Base-by-base conservation (phyloP, 2,888 invertebrate genomes). In the Parapristionchus giblindavisi region DNA sequence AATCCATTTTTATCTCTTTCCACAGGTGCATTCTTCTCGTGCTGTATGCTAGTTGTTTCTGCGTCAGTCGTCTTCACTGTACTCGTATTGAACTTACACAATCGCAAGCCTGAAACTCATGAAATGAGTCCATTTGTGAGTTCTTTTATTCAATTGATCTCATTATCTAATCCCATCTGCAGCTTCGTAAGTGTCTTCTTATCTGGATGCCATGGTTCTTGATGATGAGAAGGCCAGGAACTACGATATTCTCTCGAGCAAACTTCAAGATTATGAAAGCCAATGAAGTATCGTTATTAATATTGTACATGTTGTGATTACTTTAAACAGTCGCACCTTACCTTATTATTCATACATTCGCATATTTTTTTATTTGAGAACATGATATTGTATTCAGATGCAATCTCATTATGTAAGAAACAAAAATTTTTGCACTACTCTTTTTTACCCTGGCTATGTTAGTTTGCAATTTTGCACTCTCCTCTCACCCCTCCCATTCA, bases 121-220 rank as follows among this genome's bases (percentile, higher is more conserved):
- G 82, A 82, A 75, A 84, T 84, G 84, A 81, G 82, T 58, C 82
- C 83, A 29, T 82, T 84, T 60, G 84, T 84, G 40, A 77, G 82
- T 75, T 29, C 36, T 27, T 52, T 27, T 58, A 38, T n/a, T n/a
- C n/a, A n/a, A n/a, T n/a, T n/a, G n/a, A n/a, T 38, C 0, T 48
- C 48, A 11, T 48, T 21, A 11, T 48, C 48, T 48, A 48, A 11
- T n/a, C n/a, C n/a, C n/a, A n/a, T n/a, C n/a, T 79, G 51, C 90
- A 98, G 98, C 93, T 96, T 88, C 94, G 94, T 90, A 93, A 93
- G 86, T 92, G 96, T 89, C 94, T 98, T 90, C 92, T 98, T 88
- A 93, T 93, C 90, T 97, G 97, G 96, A 91, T 98, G 90, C 97
- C 98, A 86, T 95, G 95, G 92, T 90, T 96, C 85, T 92, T 98